Evolutionary conservation across 2,888 invertebrate species (phyloP), one percentile per base, ranked within the genome.

Genomic region (Protodeltote pygarga): DNA sequence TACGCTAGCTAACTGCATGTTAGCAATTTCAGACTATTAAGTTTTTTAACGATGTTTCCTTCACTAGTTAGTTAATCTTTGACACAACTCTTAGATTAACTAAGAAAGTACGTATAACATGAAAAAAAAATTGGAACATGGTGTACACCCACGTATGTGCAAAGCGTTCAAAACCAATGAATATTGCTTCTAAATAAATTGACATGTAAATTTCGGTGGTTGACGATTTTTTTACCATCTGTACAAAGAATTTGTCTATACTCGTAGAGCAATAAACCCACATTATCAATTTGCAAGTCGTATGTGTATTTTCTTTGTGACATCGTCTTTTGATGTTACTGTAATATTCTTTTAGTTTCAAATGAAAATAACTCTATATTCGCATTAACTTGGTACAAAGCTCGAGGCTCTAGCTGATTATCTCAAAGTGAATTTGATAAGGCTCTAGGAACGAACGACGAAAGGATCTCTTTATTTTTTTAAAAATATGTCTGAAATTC

Each of bases 231-330:
- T n/a, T n/a, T n/a, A n/a, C n/a, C n/a, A n/a, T 11, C 34, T 5
- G 16, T 33, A 40, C 31, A 17, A 49, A 48, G 35, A 60, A 31
- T 46, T 50, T 46, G 35, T 42, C 28, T 46, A 41, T 28, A n/a
- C 39, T 9, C 8, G 41, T 50, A 41, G n/a, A 46, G n/a, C 60
- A 60, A 63, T 42, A 39, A 29, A 32, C 63, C 51, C 41, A 60
- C 50, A 28, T 24, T n/a, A 5, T 11, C 28, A 11, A 17, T 31
- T 32, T 33, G 38, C 17, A 10, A 34, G 32, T 40, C 27, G 34
- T 27, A 41, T 45, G 31, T 20, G 25, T 16, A 25, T 31, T 40
- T 29, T 34, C 27, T 40, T 15, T 33, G 24, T 24, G 24, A 39
- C 20, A n/a, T 24, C 21, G n/a, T 13, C 6, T n/a, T 17, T 17